Evolutionary conservation across 2,888 invertebrate genomes (phyloP).

Genomic region (Idaea aversata): DNA sequence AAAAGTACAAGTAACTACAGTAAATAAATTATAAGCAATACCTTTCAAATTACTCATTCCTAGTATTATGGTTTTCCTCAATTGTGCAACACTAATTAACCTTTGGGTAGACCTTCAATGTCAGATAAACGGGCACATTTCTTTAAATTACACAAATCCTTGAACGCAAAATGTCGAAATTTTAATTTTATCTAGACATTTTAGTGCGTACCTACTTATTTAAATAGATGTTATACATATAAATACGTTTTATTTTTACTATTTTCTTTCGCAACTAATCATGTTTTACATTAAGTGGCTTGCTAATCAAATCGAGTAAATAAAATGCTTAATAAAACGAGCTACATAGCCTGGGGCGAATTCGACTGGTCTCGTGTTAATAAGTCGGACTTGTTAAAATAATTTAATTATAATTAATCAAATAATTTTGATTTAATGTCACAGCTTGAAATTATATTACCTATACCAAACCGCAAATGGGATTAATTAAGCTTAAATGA

Average conservation of each 20-base stretch:
- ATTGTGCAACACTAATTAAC: not conserved
- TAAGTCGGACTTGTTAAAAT: not conserved
- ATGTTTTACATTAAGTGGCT: not conserved
- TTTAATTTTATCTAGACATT: not conserved
- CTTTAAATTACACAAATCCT: not conserved
- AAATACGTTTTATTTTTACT: not conserved
- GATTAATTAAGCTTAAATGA: not conserved
- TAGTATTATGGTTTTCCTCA: not conserved
- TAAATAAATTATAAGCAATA: not conserved
- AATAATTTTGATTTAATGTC: not conserved
- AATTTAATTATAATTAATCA: not conserved
- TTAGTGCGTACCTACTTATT: not conserved
- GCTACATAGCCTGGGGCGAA: not conserved
- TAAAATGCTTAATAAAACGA: not conserved
- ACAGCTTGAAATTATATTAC: not conserved
- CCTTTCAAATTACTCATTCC: not conserved
- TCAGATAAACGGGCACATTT: not conserved
- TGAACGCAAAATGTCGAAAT: not conserved
- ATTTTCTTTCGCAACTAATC: constrained; percentile 1
- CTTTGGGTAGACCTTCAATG: not conserved
- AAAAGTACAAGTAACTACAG: not conserved
- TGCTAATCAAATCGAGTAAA: not conserved
- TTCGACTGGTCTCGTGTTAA: not conserved
- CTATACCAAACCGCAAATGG: not conserved
- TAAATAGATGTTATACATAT: not conserved